Evolutionary conservation across 1,140 invertebrate genomes (phyloP), one percentile per base, ranked within the genome.

Genomic region (Drosophila virilis): DNA sequence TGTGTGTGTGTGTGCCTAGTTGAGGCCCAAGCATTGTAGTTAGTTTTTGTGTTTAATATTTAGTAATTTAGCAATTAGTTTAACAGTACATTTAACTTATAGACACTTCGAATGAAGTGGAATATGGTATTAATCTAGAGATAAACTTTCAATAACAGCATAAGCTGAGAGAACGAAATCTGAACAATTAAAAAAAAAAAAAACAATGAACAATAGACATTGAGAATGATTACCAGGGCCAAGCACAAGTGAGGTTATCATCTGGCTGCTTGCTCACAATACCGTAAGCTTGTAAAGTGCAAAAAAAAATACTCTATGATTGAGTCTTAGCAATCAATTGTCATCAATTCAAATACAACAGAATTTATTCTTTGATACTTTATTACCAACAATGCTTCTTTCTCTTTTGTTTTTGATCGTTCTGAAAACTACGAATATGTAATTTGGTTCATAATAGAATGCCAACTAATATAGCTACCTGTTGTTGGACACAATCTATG

Each of bases 1-100:
- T 67, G 59, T 57, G n/a, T 68, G 38, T 51, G 28, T 15, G n/a
- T 51, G 48, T 45, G 59, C 43, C 51, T 57, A n/a, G 22, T 35
- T 51, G 54, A 42, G 60, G 50, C 51, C 33, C 38, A 32, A 13
- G 32, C 38, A 37, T 48, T 9, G n/a, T 28, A 52, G 35, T 6
- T 17, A 35, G 22, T 35, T 51, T 48, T 22, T 66, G 43, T 48
- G 13, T 59, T 35, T 28, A 51, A 10, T 50, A 8, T 38, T 28
- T 50, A 50, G 43, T 67, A 37, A 46, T 38, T 33, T 58, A 67
- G 42, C 1, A 33, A 64, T 40, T 57, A 71, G 35, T 32, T 54
- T 10, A 54, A 69, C 15, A 38, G 43, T 43, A 37, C 33, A 35
- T 48, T 32, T 43, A 28, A 48, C 35, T 9, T 28, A 22, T 32